Evolutionary conservation across 2,888 invertebrate genomes (phyloP), one percentile per base, ranked within the genome.

Genomic region (Petrophora chlorosata): DNA sequence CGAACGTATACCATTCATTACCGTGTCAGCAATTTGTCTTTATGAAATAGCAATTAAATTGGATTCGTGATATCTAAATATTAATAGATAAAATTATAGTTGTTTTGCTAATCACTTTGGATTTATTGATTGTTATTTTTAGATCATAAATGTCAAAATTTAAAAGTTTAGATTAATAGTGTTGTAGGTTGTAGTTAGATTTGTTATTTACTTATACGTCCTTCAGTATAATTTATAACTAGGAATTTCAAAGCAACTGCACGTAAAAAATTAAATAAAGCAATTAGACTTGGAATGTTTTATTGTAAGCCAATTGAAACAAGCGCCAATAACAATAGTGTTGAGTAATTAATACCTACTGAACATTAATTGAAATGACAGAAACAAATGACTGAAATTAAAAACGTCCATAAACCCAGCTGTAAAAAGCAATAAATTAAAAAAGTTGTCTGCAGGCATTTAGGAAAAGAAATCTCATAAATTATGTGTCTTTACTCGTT

Each of bases 1-100:
- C 17, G 30, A 30, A 23, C n/a, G n/a, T n/a, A n/a, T n/a, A n/a
- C n/a, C n/a, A n/a, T 35, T 44, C 30, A 53, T 44, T 46, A 54
- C 33, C 43, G 29, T 26, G 45, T 43, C 49, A 53, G 25, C 45
- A 25, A 53, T 53, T 48, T 34, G 33, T 34, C 14, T 45, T 33
- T 39, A 35, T 15, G 43, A 36, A 38, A 40, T 30, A 29, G 30
- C 42, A 43, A 54, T 46, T 35, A 43, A 39, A 39, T 32, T 13
- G 23, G 19, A 26, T 44, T 38, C 14, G 29, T 45, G 30, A 34
- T 34, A 43, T 22, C 9, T 23, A 10, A 16, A 34, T 46, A 33
- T 26, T 23, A 38, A 38, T 42, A 23, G 12, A 22, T 36, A n/a
- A n/a, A 28, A 16, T 30, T 26, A 17, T 16, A 9, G 26, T 17